These are phyloP conservation scores for Ceratina japonica DNA, from an alignment of 1,140 invertebrate species.

Conservation along the genomic window DNA sequence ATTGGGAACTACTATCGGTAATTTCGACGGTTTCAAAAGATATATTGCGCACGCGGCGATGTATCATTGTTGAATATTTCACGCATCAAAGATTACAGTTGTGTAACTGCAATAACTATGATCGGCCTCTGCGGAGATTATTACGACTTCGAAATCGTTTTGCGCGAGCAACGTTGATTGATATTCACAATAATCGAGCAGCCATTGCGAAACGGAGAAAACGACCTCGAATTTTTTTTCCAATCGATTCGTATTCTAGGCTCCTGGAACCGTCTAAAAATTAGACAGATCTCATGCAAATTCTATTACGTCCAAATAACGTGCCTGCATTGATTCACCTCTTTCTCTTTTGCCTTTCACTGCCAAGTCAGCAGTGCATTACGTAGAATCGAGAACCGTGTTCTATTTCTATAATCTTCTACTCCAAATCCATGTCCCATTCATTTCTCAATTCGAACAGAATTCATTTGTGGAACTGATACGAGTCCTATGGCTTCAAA, in stretches of 20 bases:
- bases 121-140: neutral
- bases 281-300: neutral
- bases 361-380: neutral
- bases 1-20: neutral
- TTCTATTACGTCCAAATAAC: too few relatives aligned
- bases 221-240: too few relatives aligned
- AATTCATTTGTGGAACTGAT: too few relatives aligned
- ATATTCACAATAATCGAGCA: neutral
- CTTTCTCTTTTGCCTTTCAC: conserved; percentile 34
- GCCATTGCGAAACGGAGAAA: neutral
- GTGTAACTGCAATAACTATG: conserved; percentile 5
- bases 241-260: neutral
- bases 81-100: neutral
- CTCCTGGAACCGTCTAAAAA: neutral
- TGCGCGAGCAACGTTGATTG: neutral
- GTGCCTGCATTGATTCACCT: neutral
- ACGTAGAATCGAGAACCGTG: too few relatives aligned
- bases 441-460: neutral
- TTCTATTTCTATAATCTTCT: neutral
- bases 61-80: conserved; percentile 15
- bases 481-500: too few relatives aligned
- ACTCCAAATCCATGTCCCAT: neutral
- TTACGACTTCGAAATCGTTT: conserved; percentile 13
- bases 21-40: neutral
- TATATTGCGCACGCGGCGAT: neutral